A percentile compares a stretch with the other conserved stretches of the same genome.
phyloP scores from a whole-genome alignment of 2,113 vertebrate genomes.

The Etia nguti region DNA sequence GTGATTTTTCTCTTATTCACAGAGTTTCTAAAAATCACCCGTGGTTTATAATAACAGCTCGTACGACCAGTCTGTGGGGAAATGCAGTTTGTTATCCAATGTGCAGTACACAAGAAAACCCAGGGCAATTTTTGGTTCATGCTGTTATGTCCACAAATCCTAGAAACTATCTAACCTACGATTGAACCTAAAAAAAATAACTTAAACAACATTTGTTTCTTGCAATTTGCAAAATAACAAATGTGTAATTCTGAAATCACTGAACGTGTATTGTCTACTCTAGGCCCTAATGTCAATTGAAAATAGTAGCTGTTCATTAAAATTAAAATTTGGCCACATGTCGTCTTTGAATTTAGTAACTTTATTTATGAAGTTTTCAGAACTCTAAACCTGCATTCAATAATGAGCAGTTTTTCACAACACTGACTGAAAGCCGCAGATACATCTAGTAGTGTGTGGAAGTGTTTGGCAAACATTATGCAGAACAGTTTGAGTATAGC shows the following conservation, averaged over 20 bases:
- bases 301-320: not conserved
- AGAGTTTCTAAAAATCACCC: not conserved
- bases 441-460: not conserved
- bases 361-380: not conserved
- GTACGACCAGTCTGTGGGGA: not conserved
- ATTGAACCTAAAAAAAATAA: fast-evolving
- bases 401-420: not conserved
- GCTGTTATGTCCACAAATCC: not conserved
- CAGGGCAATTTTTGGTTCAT: not conserved
- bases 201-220: not conserved
- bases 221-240: not conserved
- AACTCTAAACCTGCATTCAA: not conserved
- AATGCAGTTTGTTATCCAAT: not conserved
- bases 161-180: not conserved
- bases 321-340: not conserved
- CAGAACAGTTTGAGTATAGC: conserved; percentile 43
- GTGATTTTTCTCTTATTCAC: not conserved
- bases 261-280: not conserved
- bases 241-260: not conserved
- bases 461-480: conserved; percentile 17
- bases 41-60: not conserved
- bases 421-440: not conserved
- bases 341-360: not conserved
- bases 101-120: not conserved
- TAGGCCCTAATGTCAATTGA: not conserved